A percentile compares a stretch with the other conserved stretches of the same genome.
phyloP scores from a whole-genome alignment of 2,888 invertebrate species.

The Drosophila nigricruria region DNA sequence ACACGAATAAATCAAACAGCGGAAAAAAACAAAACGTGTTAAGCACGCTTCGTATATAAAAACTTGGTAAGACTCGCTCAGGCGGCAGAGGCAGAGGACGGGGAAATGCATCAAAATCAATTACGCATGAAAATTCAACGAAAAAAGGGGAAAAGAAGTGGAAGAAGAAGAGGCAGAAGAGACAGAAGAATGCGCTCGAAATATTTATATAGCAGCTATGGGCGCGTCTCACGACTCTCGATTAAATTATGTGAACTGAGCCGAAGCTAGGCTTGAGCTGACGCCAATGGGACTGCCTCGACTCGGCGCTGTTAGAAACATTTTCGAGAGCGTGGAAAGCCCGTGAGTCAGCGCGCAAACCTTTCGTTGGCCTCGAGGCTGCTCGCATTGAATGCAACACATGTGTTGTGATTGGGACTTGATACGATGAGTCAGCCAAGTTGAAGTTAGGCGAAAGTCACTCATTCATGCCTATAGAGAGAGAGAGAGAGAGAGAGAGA shows the following conservation, averaged over 20 bases:
- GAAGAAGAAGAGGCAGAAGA: background rate
- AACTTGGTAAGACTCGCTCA: slow-evolving; percentile 16
- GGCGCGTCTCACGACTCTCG: slow-evolving; percentile 37
- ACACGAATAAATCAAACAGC: slow-evolving; percentile 35
- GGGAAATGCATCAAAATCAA: slow-evolving; percentile 72
- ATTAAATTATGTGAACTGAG: background rate
- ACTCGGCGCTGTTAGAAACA: slow-evolving; percentile 34
- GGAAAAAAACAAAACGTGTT: slow-evolving; percentile 47
- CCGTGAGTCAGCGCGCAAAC: slow-evolving; percentile 56
- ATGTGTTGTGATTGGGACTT: slow-evolving; percentile 34
- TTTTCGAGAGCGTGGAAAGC: slow-evolving; percentile 16
- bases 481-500: no score
- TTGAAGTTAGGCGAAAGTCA: slow-evolving; percentile 73
- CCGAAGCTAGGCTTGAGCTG: slow-evolving; percentile 13
- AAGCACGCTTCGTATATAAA: slow-evolving; percentile 67
- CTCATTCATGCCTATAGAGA: slow-evolving; percentile 30
- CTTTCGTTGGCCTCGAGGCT: slow-evolving; percentile 42
- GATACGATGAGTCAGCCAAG: slow-evolving; percentile 48
- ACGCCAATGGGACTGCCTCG: slow-evolving; percentile 24
- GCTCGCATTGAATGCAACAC: slow-evolving; percentile 30
- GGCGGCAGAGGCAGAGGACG: background rate
- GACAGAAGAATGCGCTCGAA: slow-evolving; percentile 19
- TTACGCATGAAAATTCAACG: slow-evolving; percentile 75
- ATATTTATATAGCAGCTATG: slow-evolving; percentile 12
- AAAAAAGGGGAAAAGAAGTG: background rate